These are phyloP conservation scores for Oedothorax gibbosus DNA, from an alignment of 1,140 invertebrate genomes.

Conservation along the genomic window DNA sequence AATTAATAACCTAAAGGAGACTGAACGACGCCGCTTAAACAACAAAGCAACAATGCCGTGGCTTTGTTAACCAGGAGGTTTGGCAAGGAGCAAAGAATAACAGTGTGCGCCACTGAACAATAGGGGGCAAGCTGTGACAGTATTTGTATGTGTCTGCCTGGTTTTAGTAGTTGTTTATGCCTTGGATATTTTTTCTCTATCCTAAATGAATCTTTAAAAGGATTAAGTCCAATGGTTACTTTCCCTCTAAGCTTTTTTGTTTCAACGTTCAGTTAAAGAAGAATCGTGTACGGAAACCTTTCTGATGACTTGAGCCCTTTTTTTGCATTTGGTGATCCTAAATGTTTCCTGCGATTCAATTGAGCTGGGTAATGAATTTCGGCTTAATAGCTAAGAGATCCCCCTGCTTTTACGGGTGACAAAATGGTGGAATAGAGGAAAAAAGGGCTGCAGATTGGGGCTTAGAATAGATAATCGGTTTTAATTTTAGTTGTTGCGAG, in stretches of 20 bases:
- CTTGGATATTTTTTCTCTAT: background rate
- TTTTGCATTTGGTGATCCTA: too few species aligned
- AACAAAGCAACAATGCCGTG: constrained; percentile 29
- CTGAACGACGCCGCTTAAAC: constrained; percentile 34
- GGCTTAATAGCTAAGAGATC: constrained; percentile 19
- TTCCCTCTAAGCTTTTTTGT: too few species aligned
- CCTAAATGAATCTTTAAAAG: too few species aligned
- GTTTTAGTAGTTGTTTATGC: constrained; percentile 10
- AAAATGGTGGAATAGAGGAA: background rate
- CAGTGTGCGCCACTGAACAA: constrained; percentile 12
- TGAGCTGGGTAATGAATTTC: constrained; percentile 32
- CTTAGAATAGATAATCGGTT: constrained; percentile 17
- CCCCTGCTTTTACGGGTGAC: background rate
- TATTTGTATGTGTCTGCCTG: background rate
- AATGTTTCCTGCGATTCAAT: background rate
- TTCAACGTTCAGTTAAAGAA: too few species aligned
- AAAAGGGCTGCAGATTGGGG: constrained; percentile 3
- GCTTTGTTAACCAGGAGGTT: constrained; percentile 1
- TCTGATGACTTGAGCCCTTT: too few species aligned
- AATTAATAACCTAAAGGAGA: constrained; percentile 31
- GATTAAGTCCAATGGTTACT: too few species aligned
- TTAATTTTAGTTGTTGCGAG: background rate
- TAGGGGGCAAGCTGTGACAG: constrained; percentile 19
- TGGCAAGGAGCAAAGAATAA: background rate
- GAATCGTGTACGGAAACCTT: too few species aligned